Evolutionary conservation across 2,113 vertebrate genomes (phyloP), one percentile per base, ranked within the genome.

Genomic region (Eira barbara): DNA sequence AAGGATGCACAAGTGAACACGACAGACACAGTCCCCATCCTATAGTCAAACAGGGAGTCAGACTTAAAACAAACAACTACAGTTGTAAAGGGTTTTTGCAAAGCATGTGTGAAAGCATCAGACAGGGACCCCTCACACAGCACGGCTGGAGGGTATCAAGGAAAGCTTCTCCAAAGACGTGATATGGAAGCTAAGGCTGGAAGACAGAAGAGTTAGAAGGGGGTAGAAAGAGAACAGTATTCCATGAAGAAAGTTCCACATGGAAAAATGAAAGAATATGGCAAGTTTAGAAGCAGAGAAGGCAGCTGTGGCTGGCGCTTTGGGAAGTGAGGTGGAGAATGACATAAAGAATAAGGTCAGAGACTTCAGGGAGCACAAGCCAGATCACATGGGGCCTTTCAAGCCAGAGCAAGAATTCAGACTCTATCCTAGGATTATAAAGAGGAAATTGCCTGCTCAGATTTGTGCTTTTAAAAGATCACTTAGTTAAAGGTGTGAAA

Each of bases 201-300:
- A 89, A 91, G 21, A 52, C 12, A 31, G 21, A 86, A 73, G 84
- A 67, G 4, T 74, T 86, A 95, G 25, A 93, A 81, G 23, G 0
- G 6, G 8, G 8, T 36, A 47, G 36, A 85, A 91, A 59, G 31
- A 27, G 15, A 34, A 94, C 2, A 45, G 11, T 67, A 69, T 69
- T 74, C 82, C 61, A 34, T 73, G 55, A 89, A 94, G 47, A 93
- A 94, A 47, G 34, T 15, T 76, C 45, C 36, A 52, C 27, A n/a
- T 47, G 23, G 76, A 76, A 59, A 79, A 86, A 91, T 92, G n/a
- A 90, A 85, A 95, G 39, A 78, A 63, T 83, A 71, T 21, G 45
- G 20, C 42, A 96, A 94, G 52, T 65, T 92, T 42, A 89, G 80
- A 95, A 86, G 52, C 29, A 86, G 29, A 89, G n/a, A 86, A 94